phyloP scores from a whole-genome alignment of 2,797 vertebrate species.

The Eulemur mongoz region DNA sequence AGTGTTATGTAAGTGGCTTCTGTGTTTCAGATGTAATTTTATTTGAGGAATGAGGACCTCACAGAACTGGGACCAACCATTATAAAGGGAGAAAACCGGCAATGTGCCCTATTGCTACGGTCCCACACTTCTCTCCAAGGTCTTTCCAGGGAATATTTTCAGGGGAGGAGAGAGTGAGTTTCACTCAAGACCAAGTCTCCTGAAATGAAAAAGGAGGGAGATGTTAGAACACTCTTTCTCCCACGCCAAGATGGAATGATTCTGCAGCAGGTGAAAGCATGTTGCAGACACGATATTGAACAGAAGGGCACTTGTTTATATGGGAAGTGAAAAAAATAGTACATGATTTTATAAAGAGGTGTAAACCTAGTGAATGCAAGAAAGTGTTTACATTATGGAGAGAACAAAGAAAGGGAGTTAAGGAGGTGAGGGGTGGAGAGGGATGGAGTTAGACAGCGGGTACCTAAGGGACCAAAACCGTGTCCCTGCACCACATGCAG shows the following conservation, averaged over 20 bases:
- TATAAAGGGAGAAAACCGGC: not conserved
- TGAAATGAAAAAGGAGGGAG: too few species aligned
- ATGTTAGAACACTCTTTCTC: not conserved
- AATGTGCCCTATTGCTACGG: too few species aligned
- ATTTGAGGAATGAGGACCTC: not conserved
- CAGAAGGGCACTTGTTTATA: not conserved
- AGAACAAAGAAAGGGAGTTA: not conserved
- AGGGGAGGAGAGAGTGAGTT: not conserved
- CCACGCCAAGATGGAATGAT: too few species aligned
- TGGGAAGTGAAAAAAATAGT: not conserved
- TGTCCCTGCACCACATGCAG: not conserved
- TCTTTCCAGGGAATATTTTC: not conserved
- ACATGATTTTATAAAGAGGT: not conserved
- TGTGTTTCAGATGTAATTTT: not conserved
- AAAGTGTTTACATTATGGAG: not conserved
- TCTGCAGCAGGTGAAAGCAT: not conserved
- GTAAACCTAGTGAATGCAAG: not conserved
- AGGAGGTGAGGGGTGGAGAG: too few species aligned
- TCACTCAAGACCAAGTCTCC: not conserved
- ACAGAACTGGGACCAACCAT: fast-evolving
- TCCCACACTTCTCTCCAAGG: not conserved
- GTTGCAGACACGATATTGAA: too few species aligned
- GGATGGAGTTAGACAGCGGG: not conserved
- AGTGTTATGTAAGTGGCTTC: not conserved
- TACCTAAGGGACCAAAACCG: too few species aligned